A percentile compares a stretch with the other conserved stretches of the same genome.
phyloP scores from a whole-genome alignment of 1,140 invertebrate genomes.

The Heterodera schachtii region DNA sequence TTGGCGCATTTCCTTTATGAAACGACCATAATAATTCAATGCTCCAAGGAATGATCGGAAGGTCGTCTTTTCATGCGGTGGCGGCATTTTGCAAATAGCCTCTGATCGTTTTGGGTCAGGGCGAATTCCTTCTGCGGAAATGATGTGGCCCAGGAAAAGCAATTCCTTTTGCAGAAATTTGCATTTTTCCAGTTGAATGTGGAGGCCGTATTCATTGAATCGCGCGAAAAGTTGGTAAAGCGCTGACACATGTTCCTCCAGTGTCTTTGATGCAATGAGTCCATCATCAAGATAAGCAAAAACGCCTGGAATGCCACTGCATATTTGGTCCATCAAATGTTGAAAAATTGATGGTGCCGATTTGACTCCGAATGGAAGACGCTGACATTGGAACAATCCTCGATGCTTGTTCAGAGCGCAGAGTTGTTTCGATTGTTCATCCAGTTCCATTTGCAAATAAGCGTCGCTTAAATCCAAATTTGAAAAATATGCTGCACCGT shows the following conservation, averaged over 20 bases:
- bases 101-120: slow-evolving; percentile 22
- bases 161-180: too few relatives aligned
- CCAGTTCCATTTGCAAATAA: slow-evolving; percentile 10
- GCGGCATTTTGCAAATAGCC: slow-evolving; percentile 45
- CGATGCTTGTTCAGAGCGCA: slow-evolving; percentile 31
- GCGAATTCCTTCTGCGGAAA: too few relatives aligned
- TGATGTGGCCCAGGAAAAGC: too few relatives aligned
- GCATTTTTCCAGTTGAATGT: slow-evolving; percentile 14
- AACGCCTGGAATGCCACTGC: slow-evolving; percentile 51
- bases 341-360: slow-evolving; percentile 67
- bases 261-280: not conserved
- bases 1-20: slow-evolving; percentile 42
- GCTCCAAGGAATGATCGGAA: slow-evolving; percentile 53
- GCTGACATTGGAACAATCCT: slow-evolving; percentile 12
- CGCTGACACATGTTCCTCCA: slow-evolving; percentile 30
- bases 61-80: slow-evolving; percentile 21
- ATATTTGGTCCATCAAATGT: slow-evolving; percentile 65
- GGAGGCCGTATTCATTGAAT: slow-evolving; percentile 41
- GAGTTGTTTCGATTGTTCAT: slow-evolving; percentile 42
- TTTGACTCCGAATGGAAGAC: slow-evolving; percentile 68
- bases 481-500: too few relatives aligned
- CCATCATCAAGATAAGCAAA: slow-evolving; percentile 14
- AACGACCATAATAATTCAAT: slow-evolving; percentile 50
- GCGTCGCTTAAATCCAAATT: too few relatives aligned
- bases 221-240: slow-evolving; percentile 31